Evolutionary conservation across 2,797 vertebrate genomes (phyloP).

Genomic region (Tangara arthus): DNA sequence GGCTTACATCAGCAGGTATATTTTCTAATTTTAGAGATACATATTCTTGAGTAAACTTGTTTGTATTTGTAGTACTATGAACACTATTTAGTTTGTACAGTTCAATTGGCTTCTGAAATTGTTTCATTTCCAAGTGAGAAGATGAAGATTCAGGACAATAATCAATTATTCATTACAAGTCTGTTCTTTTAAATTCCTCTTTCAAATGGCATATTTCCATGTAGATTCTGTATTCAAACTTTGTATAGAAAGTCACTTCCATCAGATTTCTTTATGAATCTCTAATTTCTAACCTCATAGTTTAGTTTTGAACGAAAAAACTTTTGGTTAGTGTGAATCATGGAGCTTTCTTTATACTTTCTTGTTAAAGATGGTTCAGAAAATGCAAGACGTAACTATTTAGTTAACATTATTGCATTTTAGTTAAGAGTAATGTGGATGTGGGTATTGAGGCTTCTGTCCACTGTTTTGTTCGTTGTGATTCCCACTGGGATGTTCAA

Average conservation of each 20-base stretch:
- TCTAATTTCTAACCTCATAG: not conserved
- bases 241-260: not conserved
- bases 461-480: not conserved
- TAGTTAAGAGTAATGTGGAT: not conserved
- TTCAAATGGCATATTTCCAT: not conserved
- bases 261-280: not conserved
- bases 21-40: not conserved
- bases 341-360: not conserved
- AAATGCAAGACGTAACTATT: not conserved
- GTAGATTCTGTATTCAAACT: not conserved
- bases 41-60: not conserved
- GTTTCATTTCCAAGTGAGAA: not conserved
- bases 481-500: not conserved
- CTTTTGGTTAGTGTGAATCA: not conserved
- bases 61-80: not conserved
- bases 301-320: not conserved
- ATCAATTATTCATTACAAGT: not conserved
- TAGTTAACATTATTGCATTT: not conserved
- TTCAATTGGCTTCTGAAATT: not conserved
- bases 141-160: not conserved
- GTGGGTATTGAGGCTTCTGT: not conserved
- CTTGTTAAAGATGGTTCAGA: not conserved
- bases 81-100: not conserved
- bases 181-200: not conserved
- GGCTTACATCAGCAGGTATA: constrained; percentile 96